Conservation (phyloP, 2,113 vertebrate species). For the Pholis gunnellus region DNA sequence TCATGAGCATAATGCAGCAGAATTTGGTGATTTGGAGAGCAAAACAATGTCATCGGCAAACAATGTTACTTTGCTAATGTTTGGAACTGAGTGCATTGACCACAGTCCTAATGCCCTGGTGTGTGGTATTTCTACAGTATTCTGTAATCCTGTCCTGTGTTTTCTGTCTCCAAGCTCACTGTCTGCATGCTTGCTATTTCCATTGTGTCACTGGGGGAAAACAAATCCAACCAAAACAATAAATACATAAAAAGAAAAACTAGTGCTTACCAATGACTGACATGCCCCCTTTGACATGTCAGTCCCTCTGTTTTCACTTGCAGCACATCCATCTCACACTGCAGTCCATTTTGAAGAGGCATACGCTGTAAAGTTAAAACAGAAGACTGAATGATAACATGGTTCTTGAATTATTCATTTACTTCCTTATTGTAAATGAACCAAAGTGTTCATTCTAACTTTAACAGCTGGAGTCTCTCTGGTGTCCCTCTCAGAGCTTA, state of each 20-base stretch:
- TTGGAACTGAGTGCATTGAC: conserved; percentile 54
- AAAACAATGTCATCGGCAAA: conserved; percentile 35
- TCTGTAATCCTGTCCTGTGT: conserved; percentile 29
- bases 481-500: not conserved
- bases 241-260: not conserved
- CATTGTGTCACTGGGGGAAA: conserved; percentile 13
- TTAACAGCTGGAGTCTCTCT: not conserved
- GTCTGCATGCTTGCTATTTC: conserved; percentile 79
- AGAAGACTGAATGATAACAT: not conserved
- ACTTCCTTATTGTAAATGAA: conserved; percentile 1
- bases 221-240: not conserved
- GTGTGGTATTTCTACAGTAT: conserved; percentile 36
- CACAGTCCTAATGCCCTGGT: conserved; percentile 12
- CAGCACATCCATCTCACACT: not conserved
- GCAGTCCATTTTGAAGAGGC: not conserved
- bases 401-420: not conserved
- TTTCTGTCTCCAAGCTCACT: conserved; percentile 48
- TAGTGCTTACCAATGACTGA: not conserved
- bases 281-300: not conserved
- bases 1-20: not conserved
- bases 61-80: not conserved
- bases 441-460: not conserved
- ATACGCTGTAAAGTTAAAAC: not conserved
- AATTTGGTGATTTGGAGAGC: not conserved
- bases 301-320: not conserved